Base-by-base conservation (phyloP, 2,797 vertebrate genomes). In the Naso thynnoides region DNA sequence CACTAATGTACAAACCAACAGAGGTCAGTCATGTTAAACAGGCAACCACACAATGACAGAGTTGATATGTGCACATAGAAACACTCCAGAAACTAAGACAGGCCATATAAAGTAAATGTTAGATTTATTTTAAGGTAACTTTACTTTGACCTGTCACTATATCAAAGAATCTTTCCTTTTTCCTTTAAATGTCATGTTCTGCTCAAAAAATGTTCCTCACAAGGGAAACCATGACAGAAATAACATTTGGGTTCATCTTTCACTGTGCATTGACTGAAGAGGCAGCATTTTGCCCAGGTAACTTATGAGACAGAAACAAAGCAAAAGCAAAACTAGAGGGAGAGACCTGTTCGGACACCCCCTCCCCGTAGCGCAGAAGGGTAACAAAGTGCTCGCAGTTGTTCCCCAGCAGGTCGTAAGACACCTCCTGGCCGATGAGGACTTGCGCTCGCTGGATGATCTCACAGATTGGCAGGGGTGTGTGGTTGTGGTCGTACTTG, bases 341-440 rank as follows among this genome's bases (percentile, higher is more conserved):
- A 82, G 74, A 82, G 66, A 98, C 98, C 97, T 99, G 97, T 56
- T 96, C 95, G 0, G 97, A 98, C 68, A 96, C 89, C 0, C 90
- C 95, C 86, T 97, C 94, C 4, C 97, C 97, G 0, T 98, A 99
- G 70, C 97, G 96, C 53, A 99, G 95, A 66, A 94, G 82, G 8
- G 96, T 98, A 71, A 98, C 98, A 61, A 99, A 99, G 88, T 99
- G 97, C 85, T 99, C 97, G 45, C 97, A 99, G 94, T 98, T 99
- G 77, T 91, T 98, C 75, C 93, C 94, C 2, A 99, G 78, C 68
- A 98, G 71, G 81, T 97, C 95, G 14, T 98, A 99, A 0, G 94
- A 88, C 84, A 98, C 96, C 78, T 98, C 97, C 86, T 90, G 94
- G 59, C 90, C 95, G 47, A 98, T 96, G 68, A 95, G 91, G 27